These are phyloP conservation scores for Numida meleagris DNA, from an alignment of 2,113 vertebrate species.

Conservation along the genomic window DNA sequence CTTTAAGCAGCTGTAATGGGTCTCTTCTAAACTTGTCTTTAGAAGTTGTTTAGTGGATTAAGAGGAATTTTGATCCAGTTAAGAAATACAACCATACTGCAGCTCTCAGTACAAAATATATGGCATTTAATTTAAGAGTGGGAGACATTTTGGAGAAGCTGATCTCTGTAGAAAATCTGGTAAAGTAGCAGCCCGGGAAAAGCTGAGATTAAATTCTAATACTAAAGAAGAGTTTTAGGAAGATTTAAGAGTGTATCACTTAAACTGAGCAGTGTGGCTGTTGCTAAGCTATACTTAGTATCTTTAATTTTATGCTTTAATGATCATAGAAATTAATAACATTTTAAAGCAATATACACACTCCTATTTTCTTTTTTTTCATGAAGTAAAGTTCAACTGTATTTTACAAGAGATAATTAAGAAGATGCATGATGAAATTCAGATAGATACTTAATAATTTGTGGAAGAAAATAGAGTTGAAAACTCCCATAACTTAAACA, in stretches of 20 bases:
- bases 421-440: neutral
- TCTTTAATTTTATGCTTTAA: constrained; percentile 55
- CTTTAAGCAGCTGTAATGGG: neutral
- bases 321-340: neutral
- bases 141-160: neutral
- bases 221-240: constrained; percentile 13
- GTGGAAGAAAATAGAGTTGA: neutral
- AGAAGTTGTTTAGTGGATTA: neutral
- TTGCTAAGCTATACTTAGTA: neutral
- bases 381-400: neutral
- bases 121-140: neutral
- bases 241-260: neutral
- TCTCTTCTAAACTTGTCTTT: neutral
- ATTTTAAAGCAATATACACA: neutral
- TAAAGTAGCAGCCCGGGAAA: constrained; percentile 1
- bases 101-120: neutral
- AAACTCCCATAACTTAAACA: neutral
- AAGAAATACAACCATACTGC: neutral
- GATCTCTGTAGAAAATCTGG: constrained; percentile 7
- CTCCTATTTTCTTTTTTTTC: neutral
- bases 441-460: neutral
- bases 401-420: neutral
- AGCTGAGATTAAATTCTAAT: constrained; percentile 2
- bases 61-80: neutral
- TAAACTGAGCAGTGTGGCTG: neutral